Conservation (phyloP, 2,113 vertebrate species). For the Alethe diademata region DNA sequence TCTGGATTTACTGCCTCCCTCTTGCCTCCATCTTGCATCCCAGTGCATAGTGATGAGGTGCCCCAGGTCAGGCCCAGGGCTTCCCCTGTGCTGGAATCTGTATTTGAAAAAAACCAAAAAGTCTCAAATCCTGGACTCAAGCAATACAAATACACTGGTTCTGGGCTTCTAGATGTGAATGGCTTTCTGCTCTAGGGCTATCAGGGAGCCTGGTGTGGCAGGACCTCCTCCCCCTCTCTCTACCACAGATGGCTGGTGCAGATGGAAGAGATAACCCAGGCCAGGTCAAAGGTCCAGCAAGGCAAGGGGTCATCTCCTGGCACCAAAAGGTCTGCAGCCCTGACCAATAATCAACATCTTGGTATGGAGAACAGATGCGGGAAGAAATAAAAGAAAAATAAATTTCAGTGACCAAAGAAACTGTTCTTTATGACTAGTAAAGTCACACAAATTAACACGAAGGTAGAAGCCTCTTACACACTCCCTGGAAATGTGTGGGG, state of each 20-base stretch:
- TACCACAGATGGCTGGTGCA: background rate
- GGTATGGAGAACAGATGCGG: background rate
- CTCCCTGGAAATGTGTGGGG: background rate
- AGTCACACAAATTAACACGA: background rate
- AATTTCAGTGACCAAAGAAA: background rate
- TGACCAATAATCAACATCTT: background rate
- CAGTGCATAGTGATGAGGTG: rapidly evolving
- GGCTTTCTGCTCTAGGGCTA: background rate
- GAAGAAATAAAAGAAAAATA: background rate
- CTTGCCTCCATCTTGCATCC: background rate
- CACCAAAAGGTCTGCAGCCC: background rate
- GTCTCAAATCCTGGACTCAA: background rate
- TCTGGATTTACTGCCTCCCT: rapidly evolving
- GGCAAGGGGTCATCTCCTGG: too few species aligned
- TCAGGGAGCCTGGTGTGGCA: background rate
- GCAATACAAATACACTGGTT: background rate
- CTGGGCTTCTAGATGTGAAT: background rate
- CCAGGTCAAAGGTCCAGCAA: background rate
- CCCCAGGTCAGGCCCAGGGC: background rate
- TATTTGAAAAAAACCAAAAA: background rate
- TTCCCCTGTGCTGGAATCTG: background rate
- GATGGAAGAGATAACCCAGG: background rate
- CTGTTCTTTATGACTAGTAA: background rate
- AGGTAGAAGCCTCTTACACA: background rate
- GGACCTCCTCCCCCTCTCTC: background rate